A percentile compares a stretch with the other conserved stretches of the same genome.
Conservation (phyloP, 2,113 vertebrate genomes). For the Herpetotheres cachinnans region DNA sequence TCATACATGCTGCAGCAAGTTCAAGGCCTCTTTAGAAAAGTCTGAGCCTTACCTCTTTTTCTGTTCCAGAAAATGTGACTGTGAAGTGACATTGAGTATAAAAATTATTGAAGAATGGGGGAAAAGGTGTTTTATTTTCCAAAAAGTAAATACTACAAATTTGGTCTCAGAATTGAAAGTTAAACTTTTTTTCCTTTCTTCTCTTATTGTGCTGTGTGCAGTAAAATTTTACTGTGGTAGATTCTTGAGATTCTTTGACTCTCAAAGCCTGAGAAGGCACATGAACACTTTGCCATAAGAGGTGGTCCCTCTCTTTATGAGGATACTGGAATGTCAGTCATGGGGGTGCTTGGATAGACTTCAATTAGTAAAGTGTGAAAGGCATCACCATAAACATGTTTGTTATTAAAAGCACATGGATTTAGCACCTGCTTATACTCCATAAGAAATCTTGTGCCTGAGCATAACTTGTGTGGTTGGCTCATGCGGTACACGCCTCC, state of each 20-base stretch:
- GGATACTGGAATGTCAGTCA: not conserved
- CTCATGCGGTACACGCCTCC: fast-evolving
- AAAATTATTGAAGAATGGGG: not conserved
- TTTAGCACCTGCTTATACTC: not conserved
- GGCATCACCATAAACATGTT: not conserved
- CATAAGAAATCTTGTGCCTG: not conserved
- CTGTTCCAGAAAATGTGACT: not conserved
- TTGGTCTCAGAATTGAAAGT: not conserved
- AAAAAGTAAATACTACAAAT: not conserved
- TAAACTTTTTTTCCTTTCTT: not conserved
- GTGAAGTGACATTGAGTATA: not conserved
- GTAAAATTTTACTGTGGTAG: not conserved
- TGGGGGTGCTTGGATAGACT: not conserved
- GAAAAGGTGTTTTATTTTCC: not conserved
- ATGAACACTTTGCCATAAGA: fast-evolving
- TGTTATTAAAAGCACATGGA: not conserved
- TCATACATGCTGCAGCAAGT: not conserved
- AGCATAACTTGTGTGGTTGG: fast-evolving
- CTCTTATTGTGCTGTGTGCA: not conserved
- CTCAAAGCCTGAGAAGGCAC: not conserved
- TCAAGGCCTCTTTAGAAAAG: not conserved
- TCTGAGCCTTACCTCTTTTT: not conserved
- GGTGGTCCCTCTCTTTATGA: not conserved
- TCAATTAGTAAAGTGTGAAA: not conserved
- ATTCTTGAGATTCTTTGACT: not conserved